These are phyloP conservation scores for Pomacea maculata DNA, from an alignment of 1,140 invertebrate genomes.

Conservation along the genomic window DNA sequence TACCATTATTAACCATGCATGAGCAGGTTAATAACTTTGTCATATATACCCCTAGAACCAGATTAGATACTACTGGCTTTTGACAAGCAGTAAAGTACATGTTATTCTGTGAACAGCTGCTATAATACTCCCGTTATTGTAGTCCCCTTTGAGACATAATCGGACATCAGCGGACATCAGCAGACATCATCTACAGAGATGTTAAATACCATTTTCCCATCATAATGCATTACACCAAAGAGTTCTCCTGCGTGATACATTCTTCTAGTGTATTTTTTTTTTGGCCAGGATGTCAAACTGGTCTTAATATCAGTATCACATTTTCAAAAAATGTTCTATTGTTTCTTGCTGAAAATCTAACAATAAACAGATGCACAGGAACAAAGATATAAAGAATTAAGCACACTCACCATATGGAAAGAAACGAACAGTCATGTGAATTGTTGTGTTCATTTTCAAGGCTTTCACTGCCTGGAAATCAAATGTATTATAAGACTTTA, in stretches of 20 bases:
- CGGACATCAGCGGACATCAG: no score
- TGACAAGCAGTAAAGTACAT: no score
- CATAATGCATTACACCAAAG: not conserved
- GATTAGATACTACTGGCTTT: no score
- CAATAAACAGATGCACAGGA: not conserved
- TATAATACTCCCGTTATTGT: no score
- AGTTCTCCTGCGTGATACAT: not conserved
- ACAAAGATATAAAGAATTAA: not conserved
- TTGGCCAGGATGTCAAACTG: not conserved
- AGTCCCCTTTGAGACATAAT: no score
- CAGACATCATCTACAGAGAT: no score
- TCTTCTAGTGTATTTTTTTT: not conserved
- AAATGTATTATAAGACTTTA: not conserved
- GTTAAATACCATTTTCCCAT: no score
- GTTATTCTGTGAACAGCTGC: no score
- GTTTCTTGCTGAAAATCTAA: not conserved
- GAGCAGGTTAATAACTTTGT: no score
- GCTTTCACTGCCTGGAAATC: slow-evolving; percentile 55
- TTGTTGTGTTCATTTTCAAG: slow-evolving; percentile 53
- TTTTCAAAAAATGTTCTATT: not conserved
- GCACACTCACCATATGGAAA: slow-evolving; percentile 58
- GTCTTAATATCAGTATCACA: not conserved
- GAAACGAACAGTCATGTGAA: slow-evolving; percentile 52
- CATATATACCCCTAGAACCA: no score
- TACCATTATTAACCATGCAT: no score